Evolutionary conservation across 2,113 vertebrate species (phyloP).

Genomic region (Setophaga petechia): DNA sequence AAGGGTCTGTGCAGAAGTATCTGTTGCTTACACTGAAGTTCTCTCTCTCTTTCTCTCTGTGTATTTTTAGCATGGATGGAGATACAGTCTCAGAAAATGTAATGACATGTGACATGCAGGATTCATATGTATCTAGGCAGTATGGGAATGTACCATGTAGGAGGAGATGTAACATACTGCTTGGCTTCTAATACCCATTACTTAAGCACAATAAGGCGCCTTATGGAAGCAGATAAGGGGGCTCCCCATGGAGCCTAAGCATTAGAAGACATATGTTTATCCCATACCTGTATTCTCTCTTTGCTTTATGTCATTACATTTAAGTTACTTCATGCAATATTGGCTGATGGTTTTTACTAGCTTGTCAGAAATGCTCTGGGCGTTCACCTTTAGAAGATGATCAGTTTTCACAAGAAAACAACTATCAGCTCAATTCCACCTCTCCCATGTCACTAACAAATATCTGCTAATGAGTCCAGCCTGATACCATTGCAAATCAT

Average conservation of each 20-base stretch:
- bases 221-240: conserved; percentile 64
- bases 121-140: conserved; percentile 66
- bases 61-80: conserved; percentile 67
- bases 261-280: conserved; percentile 52
- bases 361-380: background rate
- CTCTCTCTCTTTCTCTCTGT: conserved; percentile 9
- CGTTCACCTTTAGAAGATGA: background rate
- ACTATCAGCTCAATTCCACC: background rate
- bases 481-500: background rate
- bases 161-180: conserved; percentile 66
- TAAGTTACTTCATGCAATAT: background rate
- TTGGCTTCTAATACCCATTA: conserved; percentile 69
- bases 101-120: conserved; percentile 65
- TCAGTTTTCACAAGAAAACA: background rate
- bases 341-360: background rate
- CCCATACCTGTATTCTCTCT: background rate
- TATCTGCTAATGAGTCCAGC: background rate
- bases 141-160: conserved; percentile 68
- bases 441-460: background rate
- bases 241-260: conserved; percentile 44
- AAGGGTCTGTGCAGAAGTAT: conserved; percentile 64
- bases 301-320: background rate
- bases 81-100: conserved; percentile 59
- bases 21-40: conserved; percentile 63
- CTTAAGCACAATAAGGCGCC: conserved; percentile 64